A percentile compares a stretch with the other conserved stretches of the same genome.
Evolutionary conservation across 2,113 vertebrate genomes (phyloP).

Genomic region (Pithys albifrons): DNA sequence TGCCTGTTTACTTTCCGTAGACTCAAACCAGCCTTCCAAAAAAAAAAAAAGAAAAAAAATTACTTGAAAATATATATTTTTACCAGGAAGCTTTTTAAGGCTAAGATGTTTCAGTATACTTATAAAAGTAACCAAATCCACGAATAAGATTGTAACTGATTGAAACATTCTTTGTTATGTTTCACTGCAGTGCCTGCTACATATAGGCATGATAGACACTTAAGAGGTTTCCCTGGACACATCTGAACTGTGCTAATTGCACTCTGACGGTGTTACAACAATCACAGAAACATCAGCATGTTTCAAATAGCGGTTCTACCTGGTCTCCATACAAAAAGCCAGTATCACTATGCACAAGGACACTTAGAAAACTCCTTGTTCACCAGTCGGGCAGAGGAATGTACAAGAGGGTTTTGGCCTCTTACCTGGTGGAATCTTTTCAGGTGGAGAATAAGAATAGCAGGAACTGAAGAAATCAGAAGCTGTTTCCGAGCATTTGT

Average conservation of each 20-base stretch:
- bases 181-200: background rate
- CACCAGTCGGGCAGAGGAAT: background rate
- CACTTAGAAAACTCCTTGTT: background rate
- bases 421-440: constrained; percentile 98
- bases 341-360: background rate
- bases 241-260: background rate
- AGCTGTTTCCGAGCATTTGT: constrained; percentile 95
- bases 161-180: background rate
- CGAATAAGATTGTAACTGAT: background rate
- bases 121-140: constrained; percentile 5
- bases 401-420: background rate
- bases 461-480: constrained; percentile 91
- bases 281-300: background rate
- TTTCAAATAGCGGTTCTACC: background rate
- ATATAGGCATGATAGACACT: fast-evolving
- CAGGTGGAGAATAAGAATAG: constrained; percentile 91
- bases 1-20: constrained; percentile 95
- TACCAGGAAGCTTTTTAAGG: background rate
- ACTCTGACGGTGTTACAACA: background rate
- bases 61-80: background rate
- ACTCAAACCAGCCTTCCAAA: constrained; percentile 89
- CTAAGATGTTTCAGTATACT: background rate
- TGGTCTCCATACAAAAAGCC: background rate
- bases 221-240: background rate
- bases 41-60: background rate